phyloP scores from a whole-genome alignment of 2,888 invertebrate species.

The Chironomus tentans region DNA sequence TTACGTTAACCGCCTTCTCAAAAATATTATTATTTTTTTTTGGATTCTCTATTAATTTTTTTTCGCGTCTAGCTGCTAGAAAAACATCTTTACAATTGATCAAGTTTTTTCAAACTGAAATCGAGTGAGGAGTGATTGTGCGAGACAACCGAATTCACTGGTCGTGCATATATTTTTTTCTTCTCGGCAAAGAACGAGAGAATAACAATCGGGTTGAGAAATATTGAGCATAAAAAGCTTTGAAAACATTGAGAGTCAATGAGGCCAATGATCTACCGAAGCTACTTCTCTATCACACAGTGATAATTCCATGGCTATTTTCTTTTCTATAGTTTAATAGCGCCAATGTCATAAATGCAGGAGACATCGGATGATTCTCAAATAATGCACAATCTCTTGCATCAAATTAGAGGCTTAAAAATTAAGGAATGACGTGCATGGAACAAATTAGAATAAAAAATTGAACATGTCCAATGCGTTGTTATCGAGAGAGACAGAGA shows the following conservation, averaged over 20 bases:
- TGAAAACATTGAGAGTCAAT: neutral
- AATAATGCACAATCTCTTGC: neutral
- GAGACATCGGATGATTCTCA: neutral
- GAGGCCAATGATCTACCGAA: neutral
- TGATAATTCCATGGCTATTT: no score
- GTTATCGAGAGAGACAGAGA: neutral
- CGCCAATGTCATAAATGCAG: neutral
- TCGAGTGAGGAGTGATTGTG: neutral
- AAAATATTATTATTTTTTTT: no score
- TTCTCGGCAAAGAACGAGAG: neutral
- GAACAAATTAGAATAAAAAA: neutral
- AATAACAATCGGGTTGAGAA: neutral
- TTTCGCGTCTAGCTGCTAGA: neutral
- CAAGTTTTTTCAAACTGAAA: neutral
- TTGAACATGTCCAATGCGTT: neutral
- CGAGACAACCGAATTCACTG: neutral
- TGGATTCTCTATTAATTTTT: neutral
- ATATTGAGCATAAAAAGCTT: neutral
- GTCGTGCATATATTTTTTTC: neutral
- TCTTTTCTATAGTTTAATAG: neutral
- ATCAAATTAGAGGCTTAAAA: neutral
- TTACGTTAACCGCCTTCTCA: neutral
- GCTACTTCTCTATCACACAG: no score
- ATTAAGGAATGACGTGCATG: neutral
- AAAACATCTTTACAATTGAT: constrained; percentile 3